Conservation (phyloP, 2,797 vertebrate genomes). For the Periophthalmus magnuspinnatus region DNA sequence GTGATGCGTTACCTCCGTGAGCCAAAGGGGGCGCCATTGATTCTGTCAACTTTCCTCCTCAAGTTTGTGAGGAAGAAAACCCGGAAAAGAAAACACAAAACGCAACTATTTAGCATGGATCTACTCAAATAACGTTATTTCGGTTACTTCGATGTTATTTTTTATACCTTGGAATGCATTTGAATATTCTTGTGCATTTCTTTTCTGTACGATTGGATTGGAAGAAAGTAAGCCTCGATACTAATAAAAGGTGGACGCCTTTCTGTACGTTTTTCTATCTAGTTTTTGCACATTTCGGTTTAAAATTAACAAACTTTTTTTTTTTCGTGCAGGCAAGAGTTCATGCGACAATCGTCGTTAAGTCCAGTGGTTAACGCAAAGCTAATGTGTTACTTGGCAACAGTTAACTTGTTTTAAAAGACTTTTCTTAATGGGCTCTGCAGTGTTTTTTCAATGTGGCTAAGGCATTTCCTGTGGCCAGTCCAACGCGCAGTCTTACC, state of each 20-base stretch:
- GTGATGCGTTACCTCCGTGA: not conserved
- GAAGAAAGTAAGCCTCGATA: not conserved
- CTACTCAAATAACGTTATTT: no score
- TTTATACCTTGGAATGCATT: not conserved
- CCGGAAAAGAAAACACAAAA: not conserved
- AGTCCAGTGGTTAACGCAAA: not conserved
- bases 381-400: not conserved
- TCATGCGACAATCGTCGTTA: not conserved
- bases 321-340: not conserved
- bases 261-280: not conserved
- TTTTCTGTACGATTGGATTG: not conserved
- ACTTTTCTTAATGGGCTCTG: not conserved
- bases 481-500: not conserved
- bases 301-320: not conserved
- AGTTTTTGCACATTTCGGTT: not conserved
- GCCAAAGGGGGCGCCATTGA: not conserved
- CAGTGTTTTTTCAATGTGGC: not conserved
- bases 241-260: not conserved
- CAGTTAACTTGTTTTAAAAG: not conserved
- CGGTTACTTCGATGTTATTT: no score
- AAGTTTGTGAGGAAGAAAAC: not conserved
- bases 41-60: not conserved
- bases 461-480: not conserved
- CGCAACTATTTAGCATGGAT: not conserved
- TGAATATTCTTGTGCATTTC: not conserved